Conservation (phyloP, 2,797 vertebrate species). For the Rhinoraja longicauda region DNA sequence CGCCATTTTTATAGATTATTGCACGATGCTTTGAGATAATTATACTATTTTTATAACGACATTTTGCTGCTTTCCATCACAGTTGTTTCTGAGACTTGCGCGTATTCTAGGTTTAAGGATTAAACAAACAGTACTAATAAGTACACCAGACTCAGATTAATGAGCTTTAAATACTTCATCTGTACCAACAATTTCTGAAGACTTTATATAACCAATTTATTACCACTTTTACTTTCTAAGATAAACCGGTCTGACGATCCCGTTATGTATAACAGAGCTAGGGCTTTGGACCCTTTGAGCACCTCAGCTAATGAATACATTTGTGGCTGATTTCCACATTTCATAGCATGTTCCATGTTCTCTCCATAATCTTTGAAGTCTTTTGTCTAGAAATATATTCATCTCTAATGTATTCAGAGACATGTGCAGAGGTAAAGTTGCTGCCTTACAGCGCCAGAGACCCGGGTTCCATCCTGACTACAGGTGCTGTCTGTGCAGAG, state of each 20-base stretch:
- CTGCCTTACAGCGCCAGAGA: no score
- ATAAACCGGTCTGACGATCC: not conserved
- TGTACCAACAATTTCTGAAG: not conserved
- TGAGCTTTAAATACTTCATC: constrained; percentile 32
- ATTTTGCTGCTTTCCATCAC: not conserved
- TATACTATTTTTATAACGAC: not conserved
- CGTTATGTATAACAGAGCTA: no score
- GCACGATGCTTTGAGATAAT: not conserved
- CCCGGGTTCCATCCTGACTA: no score
- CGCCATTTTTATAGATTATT: not conserved
- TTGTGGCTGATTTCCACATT: no score
- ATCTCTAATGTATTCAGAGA: no score
- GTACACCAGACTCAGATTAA: constrained; percentile 28
- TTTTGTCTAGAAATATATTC: no score
- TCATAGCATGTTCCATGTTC: no score
- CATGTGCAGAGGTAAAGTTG: no score
- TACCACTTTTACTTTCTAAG: not conserved
- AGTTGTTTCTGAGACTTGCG: not conserved
- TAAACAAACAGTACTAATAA: not conserved
- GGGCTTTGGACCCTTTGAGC: no score
- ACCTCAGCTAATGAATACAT: no score
- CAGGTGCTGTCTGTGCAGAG: no score
- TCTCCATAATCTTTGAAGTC: no score
- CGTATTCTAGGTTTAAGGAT: not conserved
- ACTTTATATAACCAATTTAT: not conserved